A percentile compares a stretch with the other conserved stretches of the same genome.
phyloP scores from a whole-genome alignment of 2,113 vertebrate genomes.

The Noturus placidus region DNA sequence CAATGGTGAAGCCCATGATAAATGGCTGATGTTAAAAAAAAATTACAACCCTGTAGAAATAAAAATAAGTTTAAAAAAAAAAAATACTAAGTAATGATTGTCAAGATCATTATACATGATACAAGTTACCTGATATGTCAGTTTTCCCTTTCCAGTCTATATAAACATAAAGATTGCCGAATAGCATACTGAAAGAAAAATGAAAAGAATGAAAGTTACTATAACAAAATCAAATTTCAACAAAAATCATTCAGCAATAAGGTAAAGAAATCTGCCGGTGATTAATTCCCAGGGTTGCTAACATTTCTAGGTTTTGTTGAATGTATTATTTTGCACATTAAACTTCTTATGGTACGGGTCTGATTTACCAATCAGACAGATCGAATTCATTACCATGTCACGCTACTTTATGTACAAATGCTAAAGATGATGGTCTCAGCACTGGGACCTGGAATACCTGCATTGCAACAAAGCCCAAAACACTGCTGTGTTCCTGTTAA shows the following conservation, averaged over 20 bases:
- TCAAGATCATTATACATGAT: neutral
- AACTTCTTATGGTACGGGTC: neutral
- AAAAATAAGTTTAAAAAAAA: neutral
- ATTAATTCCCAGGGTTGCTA: neutral
- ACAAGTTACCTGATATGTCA: slow-evolving; percentile 84
- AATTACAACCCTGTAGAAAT: neutral
- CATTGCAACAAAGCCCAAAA: slow-evolving; percentile 98
- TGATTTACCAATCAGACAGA: neutral
- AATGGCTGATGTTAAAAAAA: neutral
- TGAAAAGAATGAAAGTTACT: slow-evolving; percentile 20
- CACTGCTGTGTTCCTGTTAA: slow-evolving; percentile 93
- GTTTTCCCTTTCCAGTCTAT: slow-evolving; percentile 91
- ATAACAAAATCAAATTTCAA: slow-evolving; percentile 5
- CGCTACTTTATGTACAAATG: neutral
- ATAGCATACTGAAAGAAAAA: slow-evolving; percentile 83
- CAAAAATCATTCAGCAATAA: neutral
- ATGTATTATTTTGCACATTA: neutral
- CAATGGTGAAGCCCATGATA: neutral
- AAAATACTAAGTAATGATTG: neutral
- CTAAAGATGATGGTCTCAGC: neutral
- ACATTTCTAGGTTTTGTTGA: neutral
- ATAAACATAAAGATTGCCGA: slow-evolving; percentile 97
- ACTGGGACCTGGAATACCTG: slow-evolving; percentile 73
- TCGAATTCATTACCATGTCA: neutral
- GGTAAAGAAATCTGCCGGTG: neutral